phyloP scores from a whole-genome alignment of 2,113 vertebrate species.

The Seriola rivoliana region DNA sequence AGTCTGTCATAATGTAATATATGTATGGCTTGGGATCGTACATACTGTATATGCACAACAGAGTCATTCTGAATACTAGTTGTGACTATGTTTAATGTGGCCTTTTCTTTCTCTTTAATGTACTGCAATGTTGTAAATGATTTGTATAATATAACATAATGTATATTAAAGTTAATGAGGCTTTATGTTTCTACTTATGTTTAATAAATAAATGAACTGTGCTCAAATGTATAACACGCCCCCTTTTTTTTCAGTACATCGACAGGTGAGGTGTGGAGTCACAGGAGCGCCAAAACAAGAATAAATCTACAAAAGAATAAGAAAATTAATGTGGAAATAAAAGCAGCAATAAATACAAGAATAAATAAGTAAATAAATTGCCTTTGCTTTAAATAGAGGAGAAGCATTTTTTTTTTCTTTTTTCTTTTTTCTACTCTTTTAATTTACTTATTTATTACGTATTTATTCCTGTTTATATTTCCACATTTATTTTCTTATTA shows the following conservation, averaged over 20 bases:
- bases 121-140: conserved; percentile 75
- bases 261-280: no score
- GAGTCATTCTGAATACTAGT: conserved; percentile 72
- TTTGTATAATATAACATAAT: conserved; percentile 67
- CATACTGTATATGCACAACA: conserved; percentile 76
- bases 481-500: no score
- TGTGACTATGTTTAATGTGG: conserved; percentile 74
- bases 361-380: no score
- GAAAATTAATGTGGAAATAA: no score
- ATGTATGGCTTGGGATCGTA: conserved; percentile 63
- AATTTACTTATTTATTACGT: no score
- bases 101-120: conserved; percentile 77
- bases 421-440: no score
- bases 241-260: neutral
- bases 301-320: no score
- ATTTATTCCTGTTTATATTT: no score
- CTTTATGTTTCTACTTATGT: conserved; percentile 79
- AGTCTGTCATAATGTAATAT: conserved; percentile 52
- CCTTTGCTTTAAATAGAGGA: no score
- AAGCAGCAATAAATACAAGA: no score
- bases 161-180: conserved; percentile 67
- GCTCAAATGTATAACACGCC: neutral
- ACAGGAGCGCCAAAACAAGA: no score
- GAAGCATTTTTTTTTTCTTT: no score
- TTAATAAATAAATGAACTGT: conserved; percentile 78